phyloP scores from a whole-genome alignment of 1,140 invertebrate genomes.

The Papilio polyxenes region DNA sequence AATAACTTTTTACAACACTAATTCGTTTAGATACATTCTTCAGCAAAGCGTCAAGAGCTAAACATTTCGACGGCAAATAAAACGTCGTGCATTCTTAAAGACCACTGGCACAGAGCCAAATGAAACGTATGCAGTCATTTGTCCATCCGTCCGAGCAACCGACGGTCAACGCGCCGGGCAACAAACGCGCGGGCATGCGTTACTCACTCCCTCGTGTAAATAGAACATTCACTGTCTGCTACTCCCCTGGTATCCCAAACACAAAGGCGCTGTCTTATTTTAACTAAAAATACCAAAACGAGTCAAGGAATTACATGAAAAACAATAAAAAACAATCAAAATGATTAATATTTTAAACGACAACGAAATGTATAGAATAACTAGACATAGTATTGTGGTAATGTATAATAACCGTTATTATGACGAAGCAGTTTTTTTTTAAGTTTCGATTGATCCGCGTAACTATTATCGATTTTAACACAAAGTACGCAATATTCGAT shows the following conservation, averaged over 20 bases:
- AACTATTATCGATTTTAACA: slow-evolving; percentile 43
- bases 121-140: slow-evolving; percentile 5
- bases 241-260: slow-evolving; percentile 4
- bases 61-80: slow-evolving; percentile 35
- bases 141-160: slow-evolving; percentile 47
- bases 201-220: slow-evolving; percentile 48
- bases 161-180: slow-evolving; percentile 56
- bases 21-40: slow-evolving; percentile 6
- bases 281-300: slow-evolving; percentile 27
- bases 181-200: slow-evolving; percentile 48
- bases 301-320: background rate
- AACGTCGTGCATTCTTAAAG: slow-evolving; percentile 23
- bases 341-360: background rate
- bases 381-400: slow-evolving; percentile 24
- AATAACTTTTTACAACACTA: slow-evolving; percentile 23
- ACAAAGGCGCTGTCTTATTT: slow-evolving; percentile 32
- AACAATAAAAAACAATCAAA: too few species aligned
- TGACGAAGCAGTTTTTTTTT: slow-evolving; percentile 52
- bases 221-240: slow-evolving; percentile 39
- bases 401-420: slow-evolving; percentile 48
- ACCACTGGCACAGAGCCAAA: slow-evolving; percentile 28
- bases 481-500: slow-evolving; percentile 56
- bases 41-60: slow-evolving; percentile 11
- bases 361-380: background rate
- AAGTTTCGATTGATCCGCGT: background rate